Evolutionary conservation across 2,888 invertebrate species (phyloP).

Genomic region (Pseudoips prasinana): DNA sequence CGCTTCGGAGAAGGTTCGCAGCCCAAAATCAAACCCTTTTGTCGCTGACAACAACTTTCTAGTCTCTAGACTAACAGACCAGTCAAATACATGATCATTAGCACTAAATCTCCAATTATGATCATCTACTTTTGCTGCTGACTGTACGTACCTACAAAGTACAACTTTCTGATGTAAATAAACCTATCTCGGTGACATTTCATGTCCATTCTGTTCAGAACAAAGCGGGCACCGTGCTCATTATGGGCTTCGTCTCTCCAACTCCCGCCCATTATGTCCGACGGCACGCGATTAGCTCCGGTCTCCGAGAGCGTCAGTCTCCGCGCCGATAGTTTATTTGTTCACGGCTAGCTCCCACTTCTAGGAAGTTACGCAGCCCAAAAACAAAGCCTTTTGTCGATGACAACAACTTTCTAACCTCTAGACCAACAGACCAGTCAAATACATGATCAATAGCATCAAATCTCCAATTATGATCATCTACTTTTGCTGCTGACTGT

Average conservation of each 20-base stretch:
- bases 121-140: too few relatives aligned
- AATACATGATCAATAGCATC: too few relatives aligned
- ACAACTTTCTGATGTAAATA: conserved; percentile 40
- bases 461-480: too few relatives aligned
- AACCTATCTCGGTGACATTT: conserved; percentile 37
- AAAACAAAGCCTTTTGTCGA: conserved; percentile 59
- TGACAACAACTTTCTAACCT: too few relatives aligned
- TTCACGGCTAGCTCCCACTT: conserved; percentile 34
- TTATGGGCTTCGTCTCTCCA: conserved; percentile 36
- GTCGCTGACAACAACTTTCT: too few relatives aligned
- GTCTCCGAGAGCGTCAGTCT: conserved; percentile 29
- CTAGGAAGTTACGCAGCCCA: conserved; percentile 43
- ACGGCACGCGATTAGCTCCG: conserved; percentile 39
- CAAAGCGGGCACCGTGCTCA: conserved; percentile 36
- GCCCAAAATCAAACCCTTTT: conserved; percentile 53
- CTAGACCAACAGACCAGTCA: too few relatives aligned
- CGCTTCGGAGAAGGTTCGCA: conserved; percentile 46
- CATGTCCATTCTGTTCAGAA: conserved; percentile 26
- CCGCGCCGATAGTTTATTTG: conserved; percentile 39
- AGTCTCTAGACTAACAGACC: too few relatives aligned
- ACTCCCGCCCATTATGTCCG: conserved; percentile 32
- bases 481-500: too few relatives aligned
- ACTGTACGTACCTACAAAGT: too few relatives aligned
- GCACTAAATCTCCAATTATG: too few relatives aligned
- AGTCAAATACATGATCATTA: too few relatives aligned